Base-by-base conservation (phyloP, 2,888 invertebrate genomes). In the Diadegma fenestrale region DNA sequence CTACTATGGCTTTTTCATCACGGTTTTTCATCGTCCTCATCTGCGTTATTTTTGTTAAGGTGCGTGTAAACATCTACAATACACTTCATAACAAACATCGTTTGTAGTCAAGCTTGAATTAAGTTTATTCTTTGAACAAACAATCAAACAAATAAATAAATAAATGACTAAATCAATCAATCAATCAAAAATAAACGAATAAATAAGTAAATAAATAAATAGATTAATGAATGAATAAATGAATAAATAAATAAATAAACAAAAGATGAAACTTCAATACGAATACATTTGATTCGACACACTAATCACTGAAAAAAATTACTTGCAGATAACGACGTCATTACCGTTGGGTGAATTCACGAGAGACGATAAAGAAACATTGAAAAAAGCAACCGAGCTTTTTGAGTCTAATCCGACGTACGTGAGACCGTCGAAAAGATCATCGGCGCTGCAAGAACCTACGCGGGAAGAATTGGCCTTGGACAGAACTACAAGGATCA, bases 401-500 rank as follows among this genome's bases (percentile, higher is more conserved):
- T 58, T 89, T 7, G 75, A 84, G 10, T 19, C 12, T 4, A 22
- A 30, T 41, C 6, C 64, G 14, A 41, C 8, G 33, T n/a, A 72
- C 8, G 12, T 2, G 41, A 75, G 64, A 37, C n/a, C 58, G 43
- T 64, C 77, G 10, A 64, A 43, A 45, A 68, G 30, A 58, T 45
- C 43, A 37, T 33, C 66, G 0, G 1, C 19, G 14, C 54, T 63
- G 17, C 48, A 22, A 10, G n/a, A 33, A 61, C 48, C 8, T 4
- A 92, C 5, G 14, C 14, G 92, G 51, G 88, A 91, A 69, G 88
- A 91, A 33, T 93, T 92, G 73, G 92, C 93, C 88, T 83, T 92
- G 51, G 92, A 94, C 58, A 92, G 92, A 82, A 91, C 93, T 0
- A 94, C 94, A 87, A 91, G 92, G 78, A 89, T 94, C 37, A 94